A percentile compares a stretch with the other conserved stretches of the same genome.
These are phyloP conservation scores for Loripinus fragilis DNA, from an alignment of 2,888 invertebrate genomes.

Conservation along the genomic window DNA sequence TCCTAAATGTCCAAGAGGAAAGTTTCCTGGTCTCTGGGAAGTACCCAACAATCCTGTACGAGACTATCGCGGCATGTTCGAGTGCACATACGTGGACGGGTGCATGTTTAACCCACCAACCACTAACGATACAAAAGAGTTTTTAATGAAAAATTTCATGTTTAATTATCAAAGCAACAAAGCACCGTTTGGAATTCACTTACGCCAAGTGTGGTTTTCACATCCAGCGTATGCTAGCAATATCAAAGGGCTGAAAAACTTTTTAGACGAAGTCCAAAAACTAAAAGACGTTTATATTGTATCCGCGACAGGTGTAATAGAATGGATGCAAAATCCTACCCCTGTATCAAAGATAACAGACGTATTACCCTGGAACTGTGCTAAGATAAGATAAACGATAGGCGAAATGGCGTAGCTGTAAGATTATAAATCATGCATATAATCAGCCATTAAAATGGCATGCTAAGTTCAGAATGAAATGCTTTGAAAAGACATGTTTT, in stretches of 20 bases:
- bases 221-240: slow-evolving; percentile 63
- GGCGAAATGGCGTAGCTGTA: no score
- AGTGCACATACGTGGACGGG: slow-evolving; percentile 75
- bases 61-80: slow-evolving; percentile 64
- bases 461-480: no score
- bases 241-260: slow-evolving; percentile 64
- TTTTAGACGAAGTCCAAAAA: slow-evolving; percentile 60
- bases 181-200: slow-evolving; percentile 92
- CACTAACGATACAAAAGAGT: slow-evolving; percentile 77
- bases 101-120: slow-evolving; percentile 71
- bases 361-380: slow-evolving; percentile 65
- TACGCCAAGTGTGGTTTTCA: slow-evolving; percentile 91
- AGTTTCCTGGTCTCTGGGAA: slow-evolving; percentile 87
- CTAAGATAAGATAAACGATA: no score
- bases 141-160: slow-evolving; percentile 90
- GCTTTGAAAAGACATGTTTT: no score
- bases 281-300: slow-evolving; percentile 70
- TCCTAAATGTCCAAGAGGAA: slow-evolving; percentile 62
- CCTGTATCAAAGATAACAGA: slow-evolving; percentile 54
- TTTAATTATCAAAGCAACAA: slow-evolving; percentile 87
- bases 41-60: slow-evolving; percentile 83
- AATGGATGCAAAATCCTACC: slow-evolving; percentile 73
- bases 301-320: slow-evolving; percentile 64
- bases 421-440: no score
- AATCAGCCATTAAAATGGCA: no score